phyloP scores from a whole-genome alignment of 2,797 vertebrate genomes.

The Bradypodion pumilum region DNA sequence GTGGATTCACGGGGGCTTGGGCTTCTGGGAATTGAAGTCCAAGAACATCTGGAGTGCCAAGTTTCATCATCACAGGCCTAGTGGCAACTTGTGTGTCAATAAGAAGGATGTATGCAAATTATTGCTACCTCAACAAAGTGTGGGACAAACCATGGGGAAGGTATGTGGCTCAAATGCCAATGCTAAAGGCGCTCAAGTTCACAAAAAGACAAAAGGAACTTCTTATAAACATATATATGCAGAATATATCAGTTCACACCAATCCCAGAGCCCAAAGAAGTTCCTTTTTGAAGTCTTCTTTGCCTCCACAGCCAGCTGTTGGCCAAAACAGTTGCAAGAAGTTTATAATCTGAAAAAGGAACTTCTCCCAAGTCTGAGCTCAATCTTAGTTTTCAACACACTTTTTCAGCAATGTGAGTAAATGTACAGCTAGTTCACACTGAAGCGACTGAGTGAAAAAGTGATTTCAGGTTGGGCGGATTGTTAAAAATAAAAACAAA shows the following conservation, averaged over 20 bases:
- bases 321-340: too few species aligned
- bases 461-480: not conserved
- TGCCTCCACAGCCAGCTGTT: too few species aligned
- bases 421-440: not conserved
- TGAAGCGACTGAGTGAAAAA: not conserved
- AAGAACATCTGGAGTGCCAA: too few species aligned
- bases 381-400: slow-evolving; percentile 27
- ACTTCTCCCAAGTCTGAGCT: not conserved
- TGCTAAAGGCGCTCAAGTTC: not conserved
- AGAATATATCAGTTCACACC: too few species aligned
- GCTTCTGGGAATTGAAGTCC: too few species aligned
- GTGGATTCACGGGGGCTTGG: too few species aligned
- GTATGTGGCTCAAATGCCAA: not conserved
- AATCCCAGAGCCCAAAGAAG: too few species aligned
- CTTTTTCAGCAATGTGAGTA: not conserved
- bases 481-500: slow-evolving; percentile 50
- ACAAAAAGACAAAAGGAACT: not conserved
- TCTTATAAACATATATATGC: fast-evolving
- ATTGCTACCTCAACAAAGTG: not conserved
- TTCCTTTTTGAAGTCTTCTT: too few species aligned
- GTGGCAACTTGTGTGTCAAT: not conserved
- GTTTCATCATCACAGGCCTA: too few species aligned
- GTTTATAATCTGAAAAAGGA: too few species aligned
- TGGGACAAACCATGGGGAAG: not conserved
- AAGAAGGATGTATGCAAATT: too few species aligned